These are phyloP conservation scores for Propsilocerus akamusi DNA, from an alignment of 1,140 invertebrate species.

Conservation along the genomic window DNA sequence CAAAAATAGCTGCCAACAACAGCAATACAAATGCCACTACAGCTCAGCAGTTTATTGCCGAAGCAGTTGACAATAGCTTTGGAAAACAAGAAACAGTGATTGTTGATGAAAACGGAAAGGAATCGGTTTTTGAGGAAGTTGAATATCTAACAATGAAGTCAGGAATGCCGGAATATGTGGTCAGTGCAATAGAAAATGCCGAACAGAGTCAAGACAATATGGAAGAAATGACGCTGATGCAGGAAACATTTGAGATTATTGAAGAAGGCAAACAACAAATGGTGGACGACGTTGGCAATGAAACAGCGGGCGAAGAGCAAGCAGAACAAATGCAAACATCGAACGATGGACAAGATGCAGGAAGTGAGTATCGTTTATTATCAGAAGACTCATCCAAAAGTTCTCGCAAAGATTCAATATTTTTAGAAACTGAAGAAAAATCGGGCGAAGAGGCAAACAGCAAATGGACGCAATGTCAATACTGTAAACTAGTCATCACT, in stretches of 20 bases:
- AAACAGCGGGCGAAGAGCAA: neutral
- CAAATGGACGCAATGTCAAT: conserved; percentile 26
- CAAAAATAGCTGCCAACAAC: neutral
- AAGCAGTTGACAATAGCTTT: neutral
- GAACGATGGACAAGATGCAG: neutral
- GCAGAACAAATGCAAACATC: neutral
- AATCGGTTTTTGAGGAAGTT: conserved; percentile 1
- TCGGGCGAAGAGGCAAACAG: conserved; percentile 15
- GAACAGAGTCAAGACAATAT: conserved; percentile 1
- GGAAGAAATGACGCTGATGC: neutral
- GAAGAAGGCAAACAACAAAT: conserved; percentile 2
- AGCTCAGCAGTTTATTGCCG: neutral
- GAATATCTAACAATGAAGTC: neutral
- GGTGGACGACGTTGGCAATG: neutral
- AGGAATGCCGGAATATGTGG: neutral
- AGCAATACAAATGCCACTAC: neutral
- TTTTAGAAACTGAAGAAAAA: neutral
- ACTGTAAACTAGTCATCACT: conserved; percentile 26
- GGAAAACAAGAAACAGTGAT: neutral
- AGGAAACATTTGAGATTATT: neutral
- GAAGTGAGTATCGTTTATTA: neutral
- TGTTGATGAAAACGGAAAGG: neutral
- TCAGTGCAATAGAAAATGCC: neutral
- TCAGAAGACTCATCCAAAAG: neutral
- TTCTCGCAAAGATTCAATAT: neutral